Percentiles rank a stretch among this genome's conserved stretches.
Conservation (phyloP, 2,888 invertebrate species). For the Napeogenes sylphis region DNA sequence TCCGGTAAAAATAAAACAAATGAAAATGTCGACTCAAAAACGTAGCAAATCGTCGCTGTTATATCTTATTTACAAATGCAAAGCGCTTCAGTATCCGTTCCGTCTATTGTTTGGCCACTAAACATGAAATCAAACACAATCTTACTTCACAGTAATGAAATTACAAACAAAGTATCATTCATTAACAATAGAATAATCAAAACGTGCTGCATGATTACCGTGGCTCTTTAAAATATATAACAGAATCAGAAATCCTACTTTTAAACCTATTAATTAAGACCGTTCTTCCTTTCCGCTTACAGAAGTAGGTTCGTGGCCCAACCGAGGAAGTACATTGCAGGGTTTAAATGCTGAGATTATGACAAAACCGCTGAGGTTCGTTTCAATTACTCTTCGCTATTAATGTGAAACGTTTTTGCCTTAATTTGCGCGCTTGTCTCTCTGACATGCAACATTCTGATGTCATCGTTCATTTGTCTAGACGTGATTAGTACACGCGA, state of each 20-base stretch:
- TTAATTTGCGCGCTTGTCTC: slow-evolving; percentile 21
- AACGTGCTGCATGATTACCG: no score
- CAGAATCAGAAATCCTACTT: no score
- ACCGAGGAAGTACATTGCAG: slow-evolving; percentile 2
- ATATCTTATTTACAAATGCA: slow-evolving; percentile 17
- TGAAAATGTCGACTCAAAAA: slow-evolving; percentile 1
- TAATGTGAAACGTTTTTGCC: slow-evolving; percentile 9
- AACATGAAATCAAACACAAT: neutral
- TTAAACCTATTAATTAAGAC: no score
- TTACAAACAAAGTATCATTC: neutral
- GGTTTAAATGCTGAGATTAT: slow-evolving; percentile 19
- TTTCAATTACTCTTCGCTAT: slow-evolving; percentile 18
- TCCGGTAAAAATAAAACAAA: neutral
- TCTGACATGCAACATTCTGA: slow-evolving; percentile 10
- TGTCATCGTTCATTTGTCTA: slow-evolving; percentile 12
- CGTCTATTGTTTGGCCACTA: slow-evolving; percentile 1
- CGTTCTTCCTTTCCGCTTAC: neutral
- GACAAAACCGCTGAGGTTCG: slow-evolving; percentile 17
- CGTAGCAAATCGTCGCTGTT: slow-evolving; percentile 6
- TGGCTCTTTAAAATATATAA: no score
- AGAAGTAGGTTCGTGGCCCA: neutral
- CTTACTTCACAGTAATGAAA: neutral
- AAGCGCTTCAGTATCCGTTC: slow-evolving; percentile 16
- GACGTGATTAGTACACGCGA: slow-evolving; percentile 3
- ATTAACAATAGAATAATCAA: no score